A percentile compares a stretch with the other conserved stretches of the same genome.
These are phyloP conservation scores for Leptinotarsa peninsularis DNA, from an alignment of 2,888 invertebrate genomes.

Conservation along the genomic window DNA sequence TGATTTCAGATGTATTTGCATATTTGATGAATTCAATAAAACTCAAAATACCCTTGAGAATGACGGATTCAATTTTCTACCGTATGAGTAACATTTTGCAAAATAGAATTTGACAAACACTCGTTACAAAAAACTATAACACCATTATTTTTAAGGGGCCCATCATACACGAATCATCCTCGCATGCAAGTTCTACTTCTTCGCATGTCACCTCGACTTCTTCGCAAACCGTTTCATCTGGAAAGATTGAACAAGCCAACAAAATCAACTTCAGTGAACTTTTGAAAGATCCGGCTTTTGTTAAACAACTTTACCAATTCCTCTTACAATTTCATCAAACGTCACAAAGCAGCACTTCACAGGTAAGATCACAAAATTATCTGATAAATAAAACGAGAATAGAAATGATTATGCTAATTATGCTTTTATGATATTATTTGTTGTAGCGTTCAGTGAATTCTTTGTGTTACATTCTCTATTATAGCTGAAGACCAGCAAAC, in stretches of 20 bases:
- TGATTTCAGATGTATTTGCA: too few relatives aligned
- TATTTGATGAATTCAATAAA: too few relatives aligned
- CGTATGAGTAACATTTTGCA: too few relatives aligned
- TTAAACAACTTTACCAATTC: background rate
- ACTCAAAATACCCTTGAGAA: too few relatives aligned
- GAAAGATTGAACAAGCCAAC: background rate
- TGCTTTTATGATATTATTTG: too few relatives aligned
- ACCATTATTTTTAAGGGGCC: background rate
- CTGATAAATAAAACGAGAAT: background rate
- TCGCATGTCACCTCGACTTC: background rate
- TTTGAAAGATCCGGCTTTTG: constrained; percentile 4
- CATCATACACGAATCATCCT: too few relatives aligned
- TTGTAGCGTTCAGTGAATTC: too few relatives aligned
- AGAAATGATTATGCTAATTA: background rate
- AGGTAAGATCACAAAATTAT: background rate
- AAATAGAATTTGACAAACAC: too few relatives aligned
- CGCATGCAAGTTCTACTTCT: background rate
- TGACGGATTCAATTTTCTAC: too few relatives aligned
- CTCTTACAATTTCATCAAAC: background rate
- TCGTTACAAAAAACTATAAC: too few relatives aligned
- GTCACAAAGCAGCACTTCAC: background rate
- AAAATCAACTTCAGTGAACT: background rate
- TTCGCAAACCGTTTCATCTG: background rate
- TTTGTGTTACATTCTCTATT: too few relatives aligned
- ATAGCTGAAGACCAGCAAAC: too few relatives aligned